Percentiles rank a stretch among this genome's conserved stretches.
Evolutionary conservation across 2,797 vertebrate species (phyloP).

Genomic region (Oreortyx pictus): DNA sequence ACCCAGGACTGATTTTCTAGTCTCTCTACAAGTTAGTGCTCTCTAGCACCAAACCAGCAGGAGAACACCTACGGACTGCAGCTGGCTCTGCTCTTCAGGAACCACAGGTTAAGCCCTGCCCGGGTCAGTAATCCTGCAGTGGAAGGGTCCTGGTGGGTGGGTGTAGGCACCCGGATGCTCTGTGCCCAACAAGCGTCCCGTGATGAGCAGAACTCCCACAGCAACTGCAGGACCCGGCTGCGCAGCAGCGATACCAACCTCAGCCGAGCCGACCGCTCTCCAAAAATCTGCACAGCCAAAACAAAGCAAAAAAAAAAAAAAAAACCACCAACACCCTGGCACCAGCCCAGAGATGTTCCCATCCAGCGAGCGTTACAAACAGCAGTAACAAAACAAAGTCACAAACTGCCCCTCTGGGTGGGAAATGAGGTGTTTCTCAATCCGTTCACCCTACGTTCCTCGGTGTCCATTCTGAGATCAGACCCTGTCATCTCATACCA

Average conservation of each 20-base stretch:
- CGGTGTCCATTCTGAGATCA: not conserved
- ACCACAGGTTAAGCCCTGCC: not conserved
- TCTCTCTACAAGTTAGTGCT: not conserved
- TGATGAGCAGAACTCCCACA: not conserved
- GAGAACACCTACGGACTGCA: not conserved
- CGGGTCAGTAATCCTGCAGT: not conserved
- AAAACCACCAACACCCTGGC: not conserved
- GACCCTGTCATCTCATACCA: conserved; percentile 51
- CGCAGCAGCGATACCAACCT: not conserved
- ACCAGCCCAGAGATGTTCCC: not conserved
- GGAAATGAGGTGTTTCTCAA: not conserved
- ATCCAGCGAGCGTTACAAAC: not conserved
- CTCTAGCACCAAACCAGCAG: not conserved
- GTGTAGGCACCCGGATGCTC: not conserved
- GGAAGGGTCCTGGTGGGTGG: not conserved
- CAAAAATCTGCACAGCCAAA: not conserved
- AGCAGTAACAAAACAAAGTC: conserved; percentile 8
- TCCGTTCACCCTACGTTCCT: not conserved
- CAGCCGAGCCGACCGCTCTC: not conserved
- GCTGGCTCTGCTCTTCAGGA: not conserved
- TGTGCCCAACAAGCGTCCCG: not conserved
- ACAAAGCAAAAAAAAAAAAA: not conserved
- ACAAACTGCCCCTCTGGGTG: not conserved
- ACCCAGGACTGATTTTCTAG: not conserved
- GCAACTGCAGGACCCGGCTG: not conserved